phyloP scores from a whole-genome alignment of 2,888 invertebrate species.

The Pemphredon lugubris region DNA sequence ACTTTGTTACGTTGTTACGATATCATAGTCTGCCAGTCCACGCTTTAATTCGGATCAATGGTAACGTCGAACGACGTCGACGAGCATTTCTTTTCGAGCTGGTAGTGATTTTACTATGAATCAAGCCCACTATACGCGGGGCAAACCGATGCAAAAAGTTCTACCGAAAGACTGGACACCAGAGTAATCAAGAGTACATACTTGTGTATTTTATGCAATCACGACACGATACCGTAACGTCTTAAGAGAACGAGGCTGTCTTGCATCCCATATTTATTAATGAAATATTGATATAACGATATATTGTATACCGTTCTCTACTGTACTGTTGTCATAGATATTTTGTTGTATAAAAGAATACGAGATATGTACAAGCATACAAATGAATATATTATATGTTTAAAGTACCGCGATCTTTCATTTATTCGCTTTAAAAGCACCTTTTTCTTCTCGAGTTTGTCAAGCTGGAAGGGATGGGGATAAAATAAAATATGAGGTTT shows the following conservation, averaged over 20 bases:
- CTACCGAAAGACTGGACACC: conserved; percentile 71
- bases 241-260: conserved; percentile 69
- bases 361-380: conserved; percentile 76
- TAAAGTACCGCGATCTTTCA: conserved; percentile 68
- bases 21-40: conserved; percentile 38
- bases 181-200: conserved; percentile 66
- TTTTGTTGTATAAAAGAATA: conserved; percentile 78
- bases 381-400: conserved; percentile 80
- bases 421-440: conserved; percentile 5
- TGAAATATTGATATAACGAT: conserved; percentile 72
- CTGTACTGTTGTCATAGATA: conserved; percentile 79
- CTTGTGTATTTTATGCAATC: conserved; percentile 74
- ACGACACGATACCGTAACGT: conserved; percentile 65
- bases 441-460: no score
- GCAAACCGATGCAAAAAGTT: conserved; percentile 44
- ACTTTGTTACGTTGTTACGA: conserved; percentile 29
- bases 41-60: conserved; percentile 30
- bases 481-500: background rate
- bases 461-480: no score
- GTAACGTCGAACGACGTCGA: conserved; percentile 26
- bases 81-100: conserved; percentile 10
- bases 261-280: conserved; percentile 73
- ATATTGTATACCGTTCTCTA: conserved; percentile 77
- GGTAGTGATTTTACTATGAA: conserved; percentile 7
- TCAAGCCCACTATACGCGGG: conserved; percentile 34